These are phyloP conservation scores for Bombus haemorrhoidalis DNA, from an alignment of 1,140 invertebrate species.

Conservation along the genomic window DNA sequence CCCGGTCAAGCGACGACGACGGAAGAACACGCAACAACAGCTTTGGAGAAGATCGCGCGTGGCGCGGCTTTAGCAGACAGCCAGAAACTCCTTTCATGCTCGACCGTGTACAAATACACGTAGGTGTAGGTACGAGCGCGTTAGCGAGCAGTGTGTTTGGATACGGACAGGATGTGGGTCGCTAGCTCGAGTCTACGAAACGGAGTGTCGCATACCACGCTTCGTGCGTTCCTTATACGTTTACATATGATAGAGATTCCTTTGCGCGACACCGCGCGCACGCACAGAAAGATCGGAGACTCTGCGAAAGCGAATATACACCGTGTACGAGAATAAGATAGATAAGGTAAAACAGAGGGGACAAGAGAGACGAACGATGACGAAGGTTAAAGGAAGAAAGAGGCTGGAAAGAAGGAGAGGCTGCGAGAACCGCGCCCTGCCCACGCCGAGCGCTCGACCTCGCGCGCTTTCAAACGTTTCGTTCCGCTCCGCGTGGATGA, in stretches of 20 bases:
- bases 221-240: slow-evolving; percentile 66
- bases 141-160: slow-evolving; percentile 63
- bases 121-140: slow-evolving; percentile 50
- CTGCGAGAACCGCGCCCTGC: slow-evolving; percentile 59
- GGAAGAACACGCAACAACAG: too few species aligned
- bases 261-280: slow-evolving; percentile 62
- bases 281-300: too few species aligned
- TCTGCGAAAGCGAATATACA: too few species aligned
- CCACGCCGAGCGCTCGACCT: slow-evolving; percentile 58
- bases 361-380: neutral
- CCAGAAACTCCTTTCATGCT: slow-evolving; percentile 24
- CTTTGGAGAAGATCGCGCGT: neutral
- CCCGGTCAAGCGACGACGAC: neutral
- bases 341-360: neutral
- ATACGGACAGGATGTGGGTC: slow-evolving; percentile 76
- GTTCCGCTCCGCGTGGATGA: slow-evolving; percentile 60
- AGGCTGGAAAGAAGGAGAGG: slow-evolving; percentile 37
- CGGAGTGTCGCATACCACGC: slow-evolving; percentile 67
- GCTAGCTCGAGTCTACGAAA: slow-evolving; percentile 73
- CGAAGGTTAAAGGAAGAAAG: slow-evolving; percentile 22
- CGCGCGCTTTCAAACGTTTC: slow-evolving; percentile 68
- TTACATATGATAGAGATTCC: slow-evolving; percentile 69
- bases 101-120: slow-evolving; percentile 44
- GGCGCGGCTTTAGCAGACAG: neutral
- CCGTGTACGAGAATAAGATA: neutral